A percentile compares a stretch with the other conserved stretches of the same genome.
phyloP scores from a whole-genome alignment of 2,797 vertebrate genomes.

The Parambassis ranga region DNA sequence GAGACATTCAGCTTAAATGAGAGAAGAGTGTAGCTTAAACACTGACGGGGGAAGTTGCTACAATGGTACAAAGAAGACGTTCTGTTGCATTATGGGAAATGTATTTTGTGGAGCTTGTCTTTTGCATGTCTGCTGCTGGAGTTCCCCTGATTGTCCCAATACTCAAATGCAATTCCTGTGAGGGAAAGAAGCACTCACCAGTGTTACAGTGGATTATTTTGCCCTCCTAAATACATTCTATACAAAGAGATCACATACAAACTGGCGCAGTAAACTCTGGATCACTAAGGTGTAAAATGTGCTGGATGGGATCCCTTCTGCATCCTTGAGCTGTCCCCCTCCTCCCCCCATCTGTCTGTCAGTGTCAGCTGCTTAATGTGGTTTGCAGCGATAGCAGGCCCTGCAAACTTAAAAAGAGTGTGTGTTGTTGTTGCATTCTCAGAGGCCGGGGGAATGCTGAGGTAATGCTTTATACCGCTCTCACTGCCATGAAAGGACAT shows the following conservation, averaged over 20 bases:
- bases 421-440: slow-evolving; percentile 49
- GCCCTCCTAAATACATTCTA: background rate
- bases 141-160: background rate
- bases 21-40: too few species aligned
- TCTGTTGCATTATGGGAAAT: background rate
- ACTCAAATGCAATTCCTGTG: background rate
- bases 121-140: accelerated
- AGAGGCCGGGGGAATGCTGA: slow-evolving; percentile 47
- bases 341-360: slow-evolving; percentile 42
- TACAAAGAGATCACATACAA: background rate
- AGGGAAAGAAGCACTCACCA: background rate
- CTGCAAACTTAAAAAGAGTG: slow-evolving; percentile 29
- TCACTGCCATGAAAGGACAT: slow-evolving; percentile 54
- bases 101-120: background rate
- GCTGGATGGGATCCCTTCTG: slow-evolving; percentile 41
- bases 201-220: background rate
- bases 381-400: slow-evolving; percentile 44
- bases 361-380: slow-evolving; percentile 50
- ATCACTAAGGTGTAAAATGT: background rate
- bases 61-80: background rate
- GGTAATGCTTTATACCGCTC: slow-evolving; percentile 26
- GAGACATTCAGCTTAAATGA: background rate
- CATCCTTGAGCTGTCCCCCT: slow-evolving; percentile 57
- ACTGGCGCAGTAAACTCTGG: background rate
- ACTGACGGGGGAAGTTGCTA: background rate